Evolutionary conservation across 2,113 vertebrate species (phyloP).

Genomic region (Triplophysa dalaica): DNA sequence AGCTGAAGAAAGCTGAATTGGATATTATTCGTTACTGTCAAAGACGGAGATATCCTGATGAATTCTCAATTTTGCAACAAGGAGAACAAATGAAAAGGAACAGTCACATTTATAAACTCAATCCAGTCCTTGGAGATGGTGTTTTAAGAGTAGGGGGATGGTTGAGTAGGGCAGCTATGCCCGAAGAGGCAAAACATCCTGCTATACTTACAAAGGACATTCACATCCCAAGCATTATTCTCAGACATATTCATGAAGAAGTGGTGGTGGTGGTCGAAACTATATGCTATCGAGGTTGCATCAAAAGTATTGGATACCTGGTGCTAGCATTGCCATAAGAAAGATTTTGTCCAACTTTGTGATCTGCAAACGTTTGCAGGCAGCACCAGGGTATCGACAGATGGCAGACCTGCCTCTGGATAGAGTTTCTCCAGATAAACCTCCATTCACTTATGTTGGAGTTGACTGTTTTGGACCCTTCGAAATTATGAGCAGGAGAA

Average conservation of each 20-base stretch:
- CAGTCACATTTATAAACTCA: too few species aligned
- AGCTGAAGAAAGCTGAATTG: too few species aligned
- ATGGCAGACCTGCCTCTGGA: neutral
- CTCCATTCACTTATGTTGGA: neutral
- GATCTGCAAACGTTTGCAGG: neutral
- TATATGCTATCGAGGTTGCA: neutral
- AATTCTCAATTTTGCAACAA: too few species aligned
- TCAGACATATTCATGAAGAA: neutral
- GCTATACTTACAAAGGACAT: too few species aligned
- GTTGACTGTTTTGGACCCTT: neutral
- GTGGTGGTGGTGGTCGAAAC: constrained; percentile 7
- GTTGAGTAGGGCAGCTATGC: too few species aligned
- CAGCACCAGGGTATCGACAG: neutral
- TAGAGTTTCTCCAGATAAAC: neutral
- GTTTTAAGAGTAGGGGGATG: too few species aligned
- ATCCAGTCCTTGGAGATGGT: too few species aligned
- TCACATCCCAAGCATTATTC: neutral
- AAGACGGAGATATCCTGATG: too few species aligned
- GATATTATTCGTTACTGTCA: too few species aligned
- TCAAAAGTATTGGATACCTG: neutral
- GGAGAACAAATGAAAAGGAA: too few species aligned
- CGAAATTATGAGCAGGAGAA: neutral
- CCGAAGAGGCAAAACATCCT: too few species aligned
- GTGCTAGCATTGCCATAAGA: neutral
- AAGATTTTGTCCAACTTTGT: neutral